Conservation (phyloP, 2,888 invertebrate species). For the Linnaemya vulpina region DNA sequence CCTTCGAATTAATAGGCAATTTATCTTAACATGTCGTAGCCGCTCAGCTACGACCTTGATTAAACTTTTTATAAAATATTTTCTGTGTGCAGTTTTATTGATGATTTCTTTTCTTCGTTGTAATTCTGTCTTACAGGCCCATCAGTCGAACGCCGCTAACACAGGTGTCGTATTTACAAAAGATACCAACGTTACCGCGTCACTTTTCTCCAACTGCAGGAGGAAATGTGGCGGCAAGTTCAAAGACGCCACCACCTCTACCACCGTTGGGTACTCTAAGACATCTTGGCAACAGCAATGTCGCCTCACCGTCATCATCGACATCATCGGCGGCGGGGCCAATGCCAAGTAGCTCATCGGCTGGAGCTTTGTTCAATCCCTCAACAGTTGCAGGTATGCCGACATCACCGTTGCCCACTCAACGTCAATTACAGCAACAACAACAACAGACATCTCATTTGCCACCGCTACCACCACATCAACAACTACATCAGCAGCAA, state of each 20-base stretch:
- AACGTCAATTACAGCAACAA: conserved; percentile 77
- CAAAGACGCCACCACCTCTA: conserved; percentile 64
- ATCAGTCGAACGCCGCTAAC: conserved; percentile 82
- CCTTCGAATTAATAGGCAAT: conserved; percentile 21
- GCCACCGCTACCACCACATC: conserved; percentile 69
- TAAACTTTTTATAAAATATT: conserved; percentile 65
- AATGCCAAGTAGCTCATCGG: conserved; percentile 81
- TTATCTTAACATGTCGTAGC: conserved; percentile 35
- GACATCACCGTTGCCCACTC: conserved; percentile 81
- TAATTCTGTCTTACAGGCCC: conserved; percentile 76
- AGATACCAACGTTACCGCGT: conserved; percentile 81
- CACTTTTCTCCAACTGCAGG: conserved; percentile 80
- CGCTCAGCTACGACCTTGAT: conserved; percentile 70
- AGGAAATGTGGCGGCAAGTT: conserved; percentile 64
- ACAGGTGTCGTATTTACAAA: conserved; percentile 82
- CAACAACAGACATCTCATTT: conserved; percentile 68
- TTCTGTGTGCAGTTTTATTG: conserved; percentile 16
- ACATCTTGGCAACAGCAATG: conserved; percentile 67
- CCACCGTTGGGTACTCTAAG: conserved; percentile 66
- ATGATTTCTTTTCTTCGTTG: conserved; percentile 25
- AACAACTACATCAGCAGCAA: conserved; percentile 38
- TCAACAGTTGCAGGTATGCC: conserved; percentile 78
- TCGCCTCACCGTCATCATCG: conserved; percentile 51
- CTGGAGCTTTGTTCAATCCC: conserved; percentile 79
- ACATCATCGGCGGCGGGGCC: conserved; percentile 50